phyloP scores from a whole-genome alignment of 2,888 invertebrate genomes.

The Hemicrepidius hirtus region DNA sequence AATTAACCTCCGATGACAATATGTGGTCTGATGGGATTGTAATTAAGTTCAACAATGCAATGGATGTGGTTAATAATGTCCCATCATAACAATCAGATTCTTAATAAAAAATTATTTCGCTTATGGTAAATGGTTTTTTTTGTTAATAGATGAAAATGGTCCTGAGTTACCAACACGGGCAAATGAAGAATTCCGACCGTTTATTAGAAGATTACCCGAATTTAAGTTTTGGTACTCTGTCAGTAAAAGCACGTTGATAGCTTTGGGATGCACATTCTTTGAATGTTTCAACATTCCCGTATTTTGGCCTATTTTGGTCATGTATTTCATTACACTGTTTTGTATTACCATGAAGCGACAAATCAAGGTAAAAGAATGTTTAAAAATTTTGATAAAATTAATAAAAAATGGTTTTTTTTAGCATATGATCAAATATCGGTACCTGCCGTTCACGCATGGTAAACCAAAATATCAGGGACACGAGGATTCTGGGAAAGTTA shows the following conservation, averaged over 20 bases:
- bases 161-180: conserved; percentile 96
- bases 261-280: conserved; percentile 94
- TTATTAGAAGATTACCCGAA: conserved; percentile 96
- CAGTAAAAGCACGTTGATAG: conserved; percentile 93
- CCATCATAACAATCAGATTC: too few species aligned
- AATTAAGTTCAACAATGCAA: neutral
- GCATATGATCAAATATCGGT: conserved; percentile 99
- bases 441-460: conserved; percentile 98
- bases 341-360: conserved; percentile 99
- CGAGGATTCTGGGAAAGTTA: conserved; percentile 68
- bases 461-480: conserved; percentile 94
- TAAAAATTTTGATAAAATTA: neutral
- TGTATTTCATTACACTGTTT: conserved; percentile 99
- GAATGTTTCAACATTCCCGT: conserved; percentile 99
- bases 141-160: conserved; percentile 81
- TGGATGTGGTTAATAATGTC: too few species aligned
- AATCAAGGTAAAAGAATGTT: conserved; percentile 86
- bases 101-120: too few species aligned
- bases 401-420: conserved; percentile 76
- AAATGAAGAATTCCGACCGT: conserved; percentile 98
- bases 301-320: conserved; percentile 99
- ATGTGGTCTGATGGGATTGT: neutral
- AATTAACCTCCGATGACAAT: conserved; percentile 22
- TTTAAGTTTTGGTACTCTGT: conserved; percentile 99
- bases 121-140: too few species aligned